These are phyloP conservation scores for Volucella inflata DNA, from an alignment of 2,888 invertebrate genomes.

Conservation along the genomic window DNA sequence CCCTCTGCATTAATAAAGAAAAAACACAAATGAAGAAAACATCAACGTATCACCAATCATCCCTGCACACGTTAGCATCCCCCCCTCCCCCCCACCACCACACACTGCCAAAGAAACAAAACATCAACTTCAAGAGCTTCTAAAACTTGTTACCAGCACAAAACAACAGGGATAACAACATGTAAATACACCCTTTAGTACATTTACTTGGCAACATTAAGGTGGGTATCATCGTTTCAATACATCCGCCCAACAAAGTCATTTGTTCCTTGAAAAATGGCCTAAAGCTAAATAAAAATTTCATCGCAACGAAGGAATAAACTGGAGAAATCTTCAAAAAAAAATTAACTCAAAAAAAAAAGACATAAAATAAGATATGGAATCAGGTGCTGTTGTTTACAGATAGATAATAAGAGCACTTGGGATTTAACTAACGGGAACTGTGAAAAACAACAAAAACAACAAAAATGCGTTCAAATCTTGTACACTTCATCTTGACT, in stretches of 20 bases:
- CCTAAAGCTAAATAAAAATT: constrained; percentile 67
- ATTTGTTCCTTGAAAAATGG: constrained; percentile 68
- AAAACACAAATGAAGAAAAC: not conserved
- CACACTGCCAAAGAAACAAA: too few species aligned
- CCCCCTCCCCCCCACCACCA: not conserved
- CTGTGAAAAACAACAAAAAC: constrained; percentile 33
- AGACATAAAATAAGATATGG: constrained; percentile 26
- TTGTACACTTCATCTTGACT: constrained; percentile 38
- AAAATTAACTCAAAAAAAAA: not conserved
- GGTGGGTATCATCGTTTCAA: constrained; percentile 53
- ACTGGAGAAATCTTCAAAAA: constrained; percentile 38
- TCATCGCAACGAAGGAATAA: constrained; percentile 46
- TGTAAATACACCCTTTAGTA: constrained; percentile 57
- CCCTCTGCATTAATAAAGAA: not conserved
- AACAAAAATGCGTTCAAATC: constrained; percentile 42
- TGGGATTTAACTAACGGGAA: constrained; percentile 50
- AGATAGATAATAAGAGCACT: constrained; percentile 69
- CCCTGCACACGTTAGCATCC: not conserved
- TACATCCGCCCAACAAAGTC: constrained; percentile 59
- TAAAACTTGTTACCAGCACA: constrained; percentile 39
- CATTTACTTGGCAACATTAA: constrained; percentile 56
- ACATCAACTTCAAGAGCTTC: constrained; percentile 20
- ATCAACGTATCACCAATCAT: not conserved
- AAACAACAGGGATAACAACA: constrained; percentile 49
- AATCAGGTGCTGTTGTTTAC: constrained; percentile 72